These are phyloP conservation scores for Pogonocherus hispidulus DNA, from an alignment of 2,888 invertebrate genomes.

Conservation along the genomic window DNA sequence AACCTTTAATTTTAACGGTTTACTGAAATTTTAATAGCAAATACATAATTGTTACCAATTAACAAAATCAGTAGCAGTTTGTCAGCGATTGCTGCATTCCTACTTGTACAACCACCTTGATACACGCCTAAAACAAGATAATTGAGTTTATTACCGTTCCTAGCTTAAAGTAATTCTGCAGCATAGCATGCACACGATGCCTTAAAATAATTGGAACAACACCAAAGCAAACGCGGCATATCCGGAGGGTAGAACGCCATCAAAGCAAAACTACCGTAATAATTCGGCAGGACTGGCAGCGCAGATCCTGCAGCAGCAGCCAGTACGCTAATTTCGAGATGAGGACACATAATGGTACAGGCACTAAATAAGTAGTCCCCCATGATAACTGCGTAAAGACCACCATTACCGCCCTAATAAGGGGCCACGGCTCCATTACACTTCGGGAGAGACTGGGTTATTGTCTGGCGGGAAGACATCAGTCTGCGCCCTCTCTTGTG, in stretches of 20 bases:
- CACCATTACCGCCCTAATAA: slow-evolving; percentile 66
- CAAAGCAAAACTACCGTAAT: slow-evolving; percentile 47
- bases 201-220: slow-evolving; percentile 12
- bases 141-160: neutral
- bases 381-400: slow-evolving; percentile 63
- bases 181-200: neutral
- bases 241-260: slow-evolving; percentile 45
- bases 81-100: too few species aligned
- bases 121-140: neutral
- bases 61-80: too few species aligned
- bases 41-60: too few species aligned
- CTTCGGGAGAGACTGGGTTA: slow-evolving; percentile 57
- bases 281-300: slow-evolving; percentile 22
- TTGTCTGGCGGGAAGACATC: slow-evolving; percentile 60
- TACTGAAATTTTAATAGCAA: too few species aligned
- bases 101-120: too few species aligned
- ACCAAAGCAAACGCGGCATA: slow-evolving; percentile 19
- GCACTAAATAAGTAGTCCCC: slow-evolving; percentile 64
- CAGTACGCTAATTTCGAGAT: slow-evolving; percentile 61
- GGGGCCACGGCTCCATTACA: slow-evolving; percentile 64
- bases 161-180: slow-evolving; percentile 9
- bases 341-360: slow-evolving; percentile 63
- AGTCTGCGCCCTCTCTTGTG: slow-evolving; percentile 58
- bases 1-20: too few species aligned
- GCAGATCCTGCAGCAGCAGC: slow-evolving; percentile 35